Evolutionary conservation across 2,888 invertebrate species (phyloP).

Genomic region (Leptinotarsa tumamoca): DNA sequence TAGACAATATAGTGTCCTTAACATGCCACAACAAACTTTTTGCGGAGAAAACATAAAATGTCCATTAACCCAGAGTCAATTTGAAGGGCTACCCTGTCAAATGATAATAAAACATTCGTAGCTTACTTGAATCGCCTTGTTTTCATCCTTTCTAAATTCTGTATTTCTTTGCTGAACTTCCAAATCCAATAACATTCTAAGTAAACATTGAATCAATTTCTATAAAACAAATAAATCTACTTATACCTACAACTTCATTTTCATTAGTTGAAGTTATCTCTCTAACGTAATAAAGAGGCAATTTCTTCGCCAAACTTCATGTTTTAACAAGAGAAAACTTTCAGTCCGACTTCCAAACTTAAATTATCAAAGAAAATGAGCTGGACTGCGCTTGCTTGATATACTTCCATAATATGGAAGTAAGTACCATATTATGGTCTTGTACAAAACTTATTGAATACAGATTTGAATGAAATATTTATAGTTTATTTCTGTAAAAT

Average conservation of each 20-base stretch:
- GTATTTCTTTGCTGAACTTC: constrained; percentile 33
- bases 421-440: not conserved
- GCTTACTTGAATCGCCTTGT: constrained; percentile 10
- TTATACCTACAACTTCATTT: constrained; percentile 40
- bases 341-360: constrained; percentile 20
- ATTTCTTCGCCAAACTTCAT: constrained; percentile 28
- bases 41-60: too few species aligned
- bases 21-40: too few species aligned
- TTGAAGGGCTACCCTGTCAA: not conserved
- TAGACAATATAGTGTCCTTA: too few species aligned
- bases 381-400: not conserved
- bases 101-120: not conserved
- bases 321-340: constrained; percentile 39
- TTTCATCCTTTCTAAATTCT: constrained; percentile 24
- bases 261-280: constrained; percentile 44
- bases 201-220: constrained; percentile 48
- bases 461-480: not conserved
- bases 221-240: constrained; percentile 47
- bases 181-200: constrained; percentile 38
- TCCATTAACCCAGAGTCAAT: too few species aligned
- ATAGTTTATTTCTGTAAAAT: too few species aligned
- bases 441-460: not conserved
- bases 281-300: constrained; percentile 37
- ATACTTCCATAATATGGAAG: not conserved
- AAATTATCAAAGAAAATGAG: constrained; percentile 18